Conservation (phyloP, 2,797 vertebrate species). For the Taeniopygia guttata region DNA sequence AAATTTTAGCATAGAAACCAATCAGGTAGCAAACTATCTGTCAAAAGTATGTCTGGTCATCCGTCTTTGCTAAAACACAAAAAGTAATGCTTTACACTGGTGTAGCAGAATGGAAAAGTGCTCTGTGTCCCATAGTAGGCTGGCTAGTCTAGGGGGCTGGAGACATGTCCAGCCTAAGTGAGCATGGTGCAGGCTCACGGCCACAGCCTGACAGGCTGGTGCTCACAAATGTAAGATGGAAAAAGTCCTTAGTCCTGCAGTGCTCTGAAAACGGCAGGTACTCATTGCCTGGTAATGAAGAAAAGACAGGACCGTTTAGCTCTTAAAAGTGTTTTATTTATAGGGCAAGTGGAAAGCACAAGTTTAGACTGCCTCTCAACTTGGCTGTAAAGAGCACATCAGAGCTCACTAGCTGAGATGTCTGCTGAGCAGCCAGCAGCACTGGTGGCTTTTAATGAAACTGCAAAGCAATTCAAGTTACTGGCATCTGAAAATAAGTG, state of each 20-base stretch:
- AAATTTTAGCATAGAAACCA: not conserved
- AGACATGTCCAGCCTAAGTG: fast-evolving
- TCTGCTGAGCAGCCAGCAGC: conserved; percentile 32
- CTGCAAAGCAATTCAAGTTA: conserved; percentile 40
- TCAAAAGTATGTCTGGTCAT: not conserved
- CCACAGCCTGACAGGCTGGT: not conserved
- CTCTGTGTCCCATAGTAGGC: not conserved
- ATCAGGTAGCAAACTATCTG: not conserved
- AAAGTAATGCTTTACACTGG: not conserved
- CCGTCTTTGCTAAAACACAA: not conserved
- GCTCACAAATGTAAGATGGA: not conserved
- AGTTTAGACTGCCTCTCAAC: conserved; percentile 7
- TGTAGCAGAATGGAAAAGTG: not conserved
- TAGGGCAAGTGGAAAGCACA: not conserved
- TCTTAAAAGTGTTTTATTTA: conserved; percentile 43
- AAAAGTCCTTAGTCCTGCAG: not conserved
- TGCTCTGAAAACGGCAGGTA: not conserved
- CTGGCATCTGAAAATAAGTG: conserved; percentile 43
- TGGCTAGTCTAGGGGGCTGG: not conserved
- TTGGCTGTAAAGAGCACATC: conserved; percentile 26
- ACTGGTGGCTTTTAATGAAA: conserved; percentile 39
- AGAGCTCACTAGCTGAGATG: not conserved
- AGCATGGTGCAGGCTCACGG: fast-evolving
- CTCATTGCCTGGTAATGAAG: not conserved
- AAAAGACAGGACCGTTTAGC: not conserved